Evolutionary conservation across 2,797 vertebrate species (phyloP).

Genomic region (Phataginus tricuspis): DNA sequence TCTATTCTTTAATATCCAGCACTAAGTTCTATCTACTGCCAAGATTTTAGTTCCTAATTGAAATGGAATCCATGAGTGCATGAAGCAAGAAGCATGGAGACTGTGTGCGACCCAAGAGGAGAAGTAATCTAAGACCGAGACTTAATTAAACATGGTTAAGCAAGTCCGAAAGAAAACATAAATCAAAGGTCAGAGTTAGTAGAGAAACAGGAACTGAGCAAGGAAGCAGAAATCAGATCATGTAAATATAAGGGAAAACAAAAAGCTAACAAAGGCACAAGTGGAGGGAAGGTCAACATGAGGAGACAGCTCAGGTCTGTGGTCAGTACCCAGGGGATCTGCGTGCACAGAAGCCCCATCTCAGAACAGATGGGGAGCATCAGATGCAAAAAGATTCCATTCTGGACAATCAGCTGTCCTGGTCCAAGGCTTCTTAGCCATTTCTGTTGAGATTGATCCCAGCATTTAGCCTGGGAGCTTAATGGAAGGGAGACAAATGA

Average conservation of each 20-base stretch:
- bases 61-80: background rate
- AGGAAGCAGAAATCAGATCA: background rate
- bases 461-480: background rate
- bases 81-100: background rate
- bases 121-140: background rate
- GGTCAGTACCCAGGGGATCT: background rate
- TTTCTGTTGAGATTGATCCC: background rate
- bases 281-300: background rate
- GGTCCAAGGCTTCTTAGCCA: background rate
- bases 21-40: background rate
- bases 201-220: background rate
- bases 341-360: background rate
- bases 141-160: background rate
- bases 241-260: background rate
- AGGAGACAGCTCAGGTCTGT: background rate
- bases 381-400: background rate
- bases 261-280: conserved; percentile 2
- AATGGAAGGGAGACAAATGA: conserved; percentile 9
- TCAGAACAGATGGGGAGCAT: background rate
- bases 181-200: conserved; percentile 35
- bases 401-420: background rate
- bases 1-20: conserved; percentile 14
- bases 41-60: background rate
- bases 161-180: background rate
- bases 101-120: background rate